Evolutionary conservation across 1,140 invertebrate species (phyloP).

Genomic region (Ceratina japonica): DNA sequence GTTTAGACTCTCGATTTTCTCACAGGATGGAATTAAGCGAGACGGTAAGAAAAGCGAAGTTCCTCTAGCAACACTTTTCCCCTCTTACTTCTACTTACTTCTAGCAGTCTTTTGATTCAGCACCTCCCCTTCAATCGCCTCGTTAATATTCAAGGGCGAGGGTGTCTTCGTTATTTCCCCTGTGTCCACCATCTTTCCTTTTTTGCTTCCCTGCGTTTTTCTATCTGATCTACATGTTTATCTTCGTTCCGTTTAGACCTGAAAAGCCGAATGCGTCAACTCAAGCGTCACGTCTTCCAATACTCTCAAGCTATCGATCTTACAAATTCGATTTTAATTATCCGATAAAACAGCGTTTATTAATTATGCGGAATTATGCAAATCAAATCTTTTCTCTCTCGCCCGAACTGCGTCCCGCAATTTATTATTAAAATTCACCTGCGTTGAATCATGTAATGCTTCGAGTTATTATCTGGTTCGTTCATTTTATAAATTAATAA

Average conservation of each 20-base stretch:
- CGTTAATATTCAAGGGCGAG: constrained; percentile 64
- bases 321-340: neutral
- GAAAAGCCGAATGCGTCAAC: constrained; percentile 9
- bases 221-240: constrained; percentile 15
- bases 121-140: constrained; percentile 68
- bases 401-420: no score
- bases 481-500: neutral
- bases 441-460: neutral
- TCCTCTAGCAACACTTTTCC: neutral
- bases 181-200: constrained; percentile 65
- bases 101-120: constrained; percentile 71
- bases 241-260: neutral
- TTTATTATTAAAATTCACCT: neutral
- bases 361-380: neutral
- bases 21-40: neutral
- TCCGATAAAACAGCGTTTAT: no score
- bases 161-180: constrained; percentile 59
- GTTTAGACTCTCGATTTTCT: neutral
- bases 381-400: neutral
- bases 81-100: constrained; percentile 57
- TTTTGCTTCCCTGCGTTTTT: constrained; percentile 1
- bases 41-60: neutral
- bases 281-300: no score
- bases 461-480: no score
- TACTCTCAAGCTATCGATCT: neutral